These are phyloP conservation scores for Mirza zaza DNA, from an alignment of 2,113 vertebrate species.

Conservation along the genomic window DNA sequence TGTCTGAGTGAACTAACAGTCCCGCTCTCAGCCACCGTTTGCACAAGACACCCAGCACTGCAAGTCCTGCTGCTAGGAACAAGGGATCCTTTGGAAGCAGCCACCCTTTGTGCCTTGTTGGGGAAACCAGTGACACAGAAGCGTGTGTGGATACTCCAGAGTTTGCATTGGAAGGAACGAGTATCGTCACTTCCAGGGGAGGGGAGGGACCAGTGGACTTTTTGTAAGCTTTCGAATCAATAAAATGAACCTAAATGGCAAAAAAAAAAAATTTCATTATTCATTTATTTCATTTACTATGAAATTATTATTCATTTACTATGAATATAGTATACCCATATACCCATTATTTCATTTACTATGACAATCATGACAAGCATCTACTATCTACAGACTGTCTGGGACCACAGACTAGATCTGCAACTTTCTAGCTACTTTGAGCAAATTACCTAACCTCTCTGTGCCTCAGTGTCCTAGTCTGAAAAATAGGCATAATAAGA, in stretches of 20 bases:
- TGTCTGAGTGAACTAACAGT: constrained; percentile 65
- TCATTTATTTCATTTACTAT: too few species aligned
- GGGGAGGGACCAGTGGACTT: constrained; percentile 26
- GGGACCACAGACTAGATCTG: not conserved
- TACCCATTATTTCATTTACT: not conserved
- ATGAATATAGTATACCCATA: too few species aligned
- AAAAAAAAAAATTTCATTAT: too few species aligned
- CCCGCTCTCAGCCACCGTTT: constrained; percentile 67
- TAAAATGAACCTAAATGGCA: constrained; percentile 72
- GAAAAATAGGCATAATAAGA: not conserved
- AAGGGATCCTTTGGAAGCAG: constrained; percentile 81
- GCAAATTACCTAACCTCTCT: not conserved
- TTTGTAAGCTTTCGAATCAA: constrained; percentile 75
- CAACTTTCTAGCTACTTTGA: not conserved
- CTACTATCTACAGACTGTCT: not conserved
- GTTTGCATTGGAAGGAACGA: constrained; percentile 58
- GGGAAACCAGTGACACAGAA: constrained; percentile 75
- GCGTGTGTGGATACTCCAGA: constrained; percentile 47
- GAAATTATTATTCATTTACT: too few species aligned
- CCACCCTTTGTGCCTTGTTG: constrained; percentile 87
- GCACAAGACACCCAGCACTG: constrained; percentile 71
- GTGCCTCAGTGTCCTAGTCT: not conserved
- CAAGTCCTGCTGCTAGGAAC: constrained; percentile 68
- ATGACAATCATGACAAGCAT: not conserved
- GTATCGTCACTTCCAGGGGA: constrained; percentile 35